Evolutionary conservation across 2,888 invertebrate genomes (phyloP).

Genomic region (Tortricodes alternella): DNA sequence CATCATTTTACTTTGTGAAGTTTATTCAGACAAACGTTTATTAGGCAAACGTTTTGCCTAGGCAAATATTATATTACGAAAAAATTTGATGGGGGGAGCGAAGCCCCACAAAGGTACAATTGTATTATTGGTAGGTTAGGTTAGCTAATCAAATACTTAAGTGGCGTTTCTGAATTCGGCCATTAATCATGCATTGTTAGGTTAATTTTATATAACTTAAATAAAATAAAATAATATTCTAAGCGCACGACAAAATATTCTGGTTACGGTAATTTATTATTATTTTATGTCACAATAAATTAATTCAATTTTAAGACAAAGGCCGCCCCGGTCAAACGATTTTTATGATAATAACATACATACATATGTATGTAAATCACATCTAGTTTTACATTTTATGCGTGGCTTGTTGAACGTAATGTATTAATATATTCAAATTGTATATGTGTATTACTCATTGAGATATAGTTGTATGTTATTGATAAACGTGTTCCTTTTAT

Average conservation of each 20-base stretch:
- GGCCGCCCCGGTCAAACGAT: conserved; percentile 9
- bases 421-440: conserved; percentile 24
- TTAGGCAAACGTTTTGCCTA: too few species aligned
- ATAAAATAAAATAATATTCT: neutral
- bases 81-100: too few species aligned
- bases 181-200: too few species aligned
- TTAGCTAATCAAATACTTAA: too few species aligned
- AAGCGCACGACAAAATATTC: conserved; percentile 3
- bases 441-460: conserved; percentile 14
- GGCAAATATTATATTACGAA: too few species aligned
- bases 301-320: conserved; percentile 26
- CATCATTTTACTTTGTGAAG: too few species aligned
- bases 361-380: conserved; percentile 29
- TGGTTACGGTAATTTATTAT: conserved; percentile 4
- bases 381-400: conserved; percentile 10
- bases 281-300: conserved; percentile 18
- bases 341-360: conserved; percentile 24
- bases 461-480: neutral
- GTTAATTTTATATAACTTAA: too few species aligned
- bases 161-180: too few species aligned
- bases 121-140: too few species aligned
- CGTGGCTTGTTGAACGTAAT: conserved; percentile 10
- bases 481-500: neutral
- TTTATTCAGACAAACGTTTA: too few species aligned
- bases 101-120: too few species aligned